These are phyloP conservation scores for Artibeus jamaicensis DNA, from an alignment of 2,797 vertebrate species.

Conservation along the genomic window DNA sequence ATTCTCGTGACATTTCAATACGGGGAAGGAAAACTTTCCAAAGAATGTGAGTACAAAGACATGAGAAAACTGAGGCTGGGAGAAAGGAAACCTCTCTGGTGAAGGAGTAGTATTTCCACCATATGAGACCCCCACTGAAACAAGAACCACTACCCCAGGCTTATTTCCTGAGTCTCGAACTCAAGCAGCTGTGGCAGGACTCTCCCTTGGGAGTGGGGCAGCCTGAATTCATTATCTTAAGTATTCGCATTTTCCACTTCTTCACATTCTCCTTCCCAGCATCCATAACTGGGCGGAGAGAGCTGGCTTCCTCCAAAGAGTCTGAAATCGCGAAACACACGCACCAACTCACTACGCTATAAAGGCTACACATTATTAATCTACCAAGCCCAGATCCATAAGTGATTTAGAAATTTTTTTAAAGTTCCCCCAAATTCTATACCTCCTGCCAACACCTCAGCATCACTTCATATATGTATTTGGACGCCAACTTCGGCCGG, in stretches of 20 bases:
- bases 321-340: not conserved
- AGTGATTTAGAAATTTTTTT: not conserved
- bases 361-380: not conserved
- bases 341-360: not conserved
- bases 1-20: not conserved
- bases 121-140: not conserved
- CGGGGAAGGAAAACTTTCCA: not conserved
- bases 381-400: not conserved
- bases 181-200: not conserved
- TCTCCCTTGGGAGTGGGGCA: not conserved
- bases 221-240: not conserved
- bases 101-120: not conserved
- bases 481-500: constrained; percentile 89
- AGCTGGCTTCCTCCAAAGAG: not conserved
- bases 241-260: not conserved
- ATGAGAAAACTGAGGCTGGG: not conserved
- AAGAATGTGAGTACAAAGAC: not conserved
- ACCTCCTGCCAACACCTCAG: constrained; percentile 93
- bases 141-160: not conserved
- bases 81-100: not conserved
- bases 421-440: not conserved
- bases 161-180: not conserved
- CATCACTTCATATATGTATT: constrained; percentile 91
- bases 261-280: not conserved
- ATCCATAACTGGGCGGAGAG: not conserved